Conservation (phyloP, 1,140 invertebrate genomes). For the Saccostrea cuccullata region DNA sequence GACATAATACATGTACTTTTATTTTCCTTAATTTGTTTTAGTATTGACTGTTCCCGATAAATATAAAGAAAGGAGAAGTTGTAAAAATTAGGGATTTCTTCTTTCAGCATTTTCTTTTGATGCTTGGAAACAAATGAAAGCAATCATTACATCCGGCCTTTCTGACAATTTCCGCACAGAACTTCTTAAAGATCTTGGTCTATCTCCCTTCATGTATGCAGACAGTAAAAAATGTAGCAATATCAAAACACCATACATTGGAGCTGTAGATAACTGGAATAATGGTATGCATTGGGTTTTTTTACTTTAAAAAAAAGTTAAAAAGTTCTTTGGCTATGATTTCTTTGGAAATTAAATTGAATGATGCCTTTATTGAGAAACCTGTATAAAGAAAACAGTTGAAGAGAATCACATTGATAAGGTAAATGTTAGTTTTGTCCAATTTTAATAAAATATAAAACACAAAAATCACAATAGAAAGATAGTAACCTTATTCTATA, state of each 20-base stretch:
- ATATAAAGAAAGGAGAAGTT: not conserved
- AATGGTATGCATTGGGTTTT: constrained; percentile 37
- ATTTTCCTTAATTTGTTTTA: too few relatives aligned
- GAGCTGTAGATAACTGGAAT: constrained; percentile 4
- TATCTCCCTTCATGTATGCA: not conserved
- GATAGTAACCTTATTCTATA: too few relatives aligned
- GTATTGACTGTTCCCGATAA: not conserved
- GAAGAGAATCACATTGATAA: too few relatives aligned
- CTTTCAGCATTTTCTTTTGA: constrained; percentile 26
- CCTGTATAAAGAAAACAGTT: too few relatives aligned
- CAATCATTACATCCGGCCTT: not conserved
- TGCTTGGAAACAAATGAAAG: not conserved
- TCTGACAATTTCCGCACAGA: constrained; percentile 1
- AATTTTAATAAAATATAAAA: too few relatives aligned
- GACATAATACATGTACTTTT: too few relatives aligned
- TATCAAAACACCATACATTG: not conserved
- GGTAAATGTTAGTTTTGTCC: too few relatives aligned
- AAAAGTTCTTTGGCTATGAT: too few relatives aligned
- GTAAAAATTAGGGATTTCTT: not conserved
- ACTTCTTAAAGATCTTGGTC: constrained; percentile 6
- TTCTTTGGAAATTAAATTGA: too few relatives aligned
- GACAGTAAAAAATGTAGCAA: not conserved
- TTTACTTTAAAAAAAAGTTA: too few relatives aligned
- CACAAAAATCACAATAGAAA: too few relatives aligned
- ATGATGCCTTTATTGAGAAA: too few relatives aligned